Evolutionary conservation across 2,888 invertebrate genomes (phyloP), one percentile per base, ranked within the genome.

Genomic region (Myathropa florea): DNA sequence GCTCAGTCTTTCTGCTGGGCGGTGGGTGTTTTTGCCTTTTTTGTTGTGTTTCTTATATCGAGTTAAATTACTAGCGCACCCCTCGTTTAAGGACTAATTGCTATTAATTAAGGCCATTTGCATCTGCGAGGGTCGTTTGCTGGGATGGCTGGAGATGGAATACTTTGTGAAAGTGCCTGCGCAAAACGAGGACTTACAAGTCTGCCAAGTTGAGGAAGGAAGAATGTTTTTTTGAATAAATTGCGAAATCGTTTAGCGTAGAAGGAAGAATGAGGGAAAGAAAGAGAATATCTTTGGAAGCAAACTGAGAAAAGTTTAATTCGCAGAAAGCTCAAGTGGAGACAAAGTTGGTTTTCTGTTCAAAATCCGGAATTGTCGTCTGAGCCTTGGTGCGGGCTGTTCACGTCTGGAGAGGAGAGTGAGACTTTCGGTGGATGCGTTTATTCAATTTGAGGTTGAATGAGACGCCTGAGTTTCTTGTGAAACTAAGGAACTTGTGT

Each of bases 61-160:
- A 71, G 46, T 64, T 67, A 73, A 82, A 70, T 63, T 68, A 70
- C 77, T 68, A 78, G 85, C 70, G 61, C 77, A 82, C 82, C 82
- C 73, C 70, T 80, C 85, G 73, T 61, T 86, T 82, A 86, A 82
- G 82, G 64, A 67, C 83, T 86, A 86, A 86, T 86, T 86, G 83
- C 83, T 86, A 83, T 86, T 86, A 86, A 86, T 86, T 86, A 86
- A 86, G 83, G 71, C 82, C 61, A 63, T 83, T 79, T 65, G 59
- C 53, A 24, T 53, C 55, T 30, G 68, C 36, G 72, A 60, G 79
- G 64, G 36, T 73, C 12, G 59, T 23, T 70, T 36, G 24, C 10
- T n/a, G 64, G 59, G 57, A 36, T 12, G 33, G 33, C 33, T 33
- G n/a, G 30, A 30, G n/a, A n/a, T n/a, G 23, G 21, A 70, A 60